Evolutionary conservation across 2,113 vertebrate genomes (phyloP), one percentile per base, ranked within the genome.

Genomic region (Oreochromis tanganicae): DNA sequence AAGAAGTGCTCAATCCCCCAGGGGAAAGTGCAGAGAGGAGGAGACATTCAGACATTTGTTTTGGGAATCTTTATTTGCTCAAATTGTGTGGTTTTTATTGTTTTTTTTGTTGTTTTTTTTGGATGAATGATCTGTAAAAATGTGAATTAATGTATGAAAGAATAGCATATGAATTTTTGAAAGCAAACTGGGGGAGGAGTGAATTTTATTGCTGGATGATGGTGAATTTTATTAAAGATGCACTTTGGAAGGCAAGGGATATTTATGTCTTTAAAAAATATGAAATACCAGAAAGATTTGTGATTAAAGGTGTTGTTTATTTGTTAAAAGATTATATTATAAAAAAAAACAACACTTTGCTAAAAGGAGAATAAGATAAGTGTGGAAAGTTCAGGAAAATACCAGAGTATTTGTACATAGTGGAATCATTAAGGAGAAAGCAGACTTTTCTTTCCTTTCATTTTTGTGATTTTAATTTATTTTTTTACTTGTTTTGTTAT

Each of bases 141-240:
- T 19, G 17, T 4, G 0, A 52, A 19, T 19, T 9, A 52, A 52
- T 4, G 1, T 52, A 52, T 52, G 50, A 52, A n/a, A 52, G 50
- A 52, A 52, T n/a, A 52, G 17, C 8, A 3, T 52, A n/a, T 9
- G 8, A 52, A 52, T 52, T 19, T 19, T 1, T 52, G 50, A 52
- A 52, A 9, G 50, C 17, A 52, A 52, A 0, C 50, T 52, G 17
- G 50, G 17, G 50, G 50, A 9, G 50, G 50, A 52, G 17, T 52
- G 48, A 52, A 52, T 52, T 17, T 52, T 52, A 52, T 52, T 52
- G 17, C 50, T 52, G 50, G 17, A 52, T 52, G 8, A 52, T 52
- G 50, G 50, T 52, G 50, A 52, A 52, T 52, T n/a, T 52, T 5
- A 17, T 52, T 52, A 52, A 52, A 52, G 17, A 52, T 52, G 50